Base-by-base conservation (phyloP, 53 echinoderm and acorn worm species). In the Patiria pectinifera region DNA sequence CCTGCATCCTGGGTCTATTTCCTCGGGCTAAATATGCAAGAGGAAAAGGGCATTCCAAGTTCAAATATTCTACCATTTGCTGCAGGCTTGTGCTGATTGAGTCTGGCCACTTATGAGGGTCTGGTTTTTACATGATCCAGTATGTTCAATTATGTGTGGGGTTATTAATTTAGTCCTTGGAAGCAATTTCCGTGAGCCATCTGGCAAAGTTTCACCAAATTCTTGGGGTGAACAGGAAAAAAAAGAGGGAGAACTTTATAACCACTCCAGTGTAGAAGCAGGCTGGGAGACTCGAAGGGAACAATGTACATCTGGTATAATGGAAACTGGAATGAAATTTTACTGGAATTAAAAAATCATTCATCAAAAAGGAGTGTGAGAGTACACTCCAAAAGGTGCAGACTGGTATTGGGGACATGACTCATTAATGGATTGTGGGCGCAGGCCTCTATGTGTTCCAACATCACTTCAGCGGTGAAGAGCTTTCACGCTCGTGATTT, bases 161-260 rank as follows among this genome's bases (percentile, higher is more conserved):
- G 90, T 80, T 90, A 90, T 90, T 90, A 90, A 90, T 90, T 81
- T 81, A 45, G 90, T 80, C 90, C 90, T 90, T 90, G 90, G 90
- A 45, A 66, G 90, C 90, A 90, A 90, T 90, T 80, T 90, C 80
- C 80, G 53, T 81, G 19, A 23, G 81, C 90, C 90, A 90, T 90
- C 90, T 90, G 90, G 90, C 90, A 90, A 81, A 90, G 80, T 90
- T 90, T 69, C 70, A 66, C 80, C 80, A 81, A 66, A 90, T 90
- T 90, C 90, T 90, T 81, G 69, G 69, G 69, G 81, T n/a, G 58
- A 74, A 21, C 15, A 43, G 59, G 78, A 59, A 22, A 26, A 19
- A 35, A 2, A 21, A 62, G n/a, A 25, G 53, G 2, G 14, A 45
- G 49, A 48, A 49, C 47, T 87, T 46, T 59, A 59, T 75, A 35